Evolutionary conservation across 2,113 vertebrate species (phyloP).

Genomic region (Tapirus terrestris): DNA sequence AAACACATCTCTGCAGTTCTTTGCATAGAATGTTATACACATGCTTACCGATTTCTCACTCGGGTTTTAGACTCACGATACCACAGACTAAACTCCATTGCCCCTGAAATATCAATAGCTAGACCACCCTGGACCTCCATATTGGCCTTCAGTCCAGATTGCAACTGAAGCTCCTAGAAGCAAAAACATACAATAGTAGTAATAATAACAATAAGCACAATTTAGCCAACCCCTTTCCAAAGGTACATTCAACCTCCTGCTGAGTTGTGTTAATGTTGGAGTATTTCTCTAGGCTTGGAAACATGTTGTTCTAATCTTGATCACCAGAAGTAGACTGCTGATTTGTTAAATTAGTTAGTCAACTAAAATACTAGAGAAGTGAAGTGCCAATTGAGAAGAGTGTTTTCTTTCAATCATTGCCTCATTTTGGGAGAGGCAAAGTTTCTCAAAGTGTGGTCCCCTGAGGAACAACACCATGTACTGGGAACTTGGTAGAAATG

Average conservation of each 20-base stretch:
- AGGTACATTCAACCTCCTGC: not conserved
- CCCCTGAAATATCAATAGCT: constrained; percentile 96
- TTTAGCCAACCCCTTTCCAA: not conserved
- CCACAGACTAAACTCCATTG: constrained; percentile 99
- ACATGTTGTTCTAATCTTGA: not conserved
- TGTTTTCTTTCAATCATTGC: not conserved
- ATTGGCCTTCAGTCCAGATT: constrained; percentile 92
- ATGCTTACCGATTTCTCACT: constrained; percentile 94
- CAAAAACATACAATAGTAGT: not conserved
- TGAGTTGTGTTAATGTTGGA: not conserved
- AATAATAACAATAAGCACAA: not conserved
- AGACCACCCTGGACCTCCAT: constrained; percentile 93
- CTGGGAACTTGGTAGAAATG: not conserved
- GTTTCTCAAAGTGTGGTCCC: not conserved
- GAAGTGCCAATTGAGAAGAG: not conserved
- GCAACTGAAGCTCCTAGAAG: constrained; percentile 92
- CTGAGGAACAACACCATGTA: not conserved
- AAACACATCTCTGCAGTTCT: not conserved
- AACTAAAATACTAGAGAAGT: not conserved
- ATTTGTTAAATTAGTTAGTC: not conserved
- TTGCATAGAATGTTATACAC: not conserved
- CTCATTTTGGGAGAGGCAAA: not conserved
- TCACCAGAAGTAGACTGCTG: not conserved
- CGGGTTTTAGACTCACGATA: constrained; percentile 98
- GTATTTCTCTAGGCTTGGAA: constrained; percentile 6